Base-by-base conservation (phyloP, 2,888 invertebrate species). In the Tigriopus californicus region DNA sequence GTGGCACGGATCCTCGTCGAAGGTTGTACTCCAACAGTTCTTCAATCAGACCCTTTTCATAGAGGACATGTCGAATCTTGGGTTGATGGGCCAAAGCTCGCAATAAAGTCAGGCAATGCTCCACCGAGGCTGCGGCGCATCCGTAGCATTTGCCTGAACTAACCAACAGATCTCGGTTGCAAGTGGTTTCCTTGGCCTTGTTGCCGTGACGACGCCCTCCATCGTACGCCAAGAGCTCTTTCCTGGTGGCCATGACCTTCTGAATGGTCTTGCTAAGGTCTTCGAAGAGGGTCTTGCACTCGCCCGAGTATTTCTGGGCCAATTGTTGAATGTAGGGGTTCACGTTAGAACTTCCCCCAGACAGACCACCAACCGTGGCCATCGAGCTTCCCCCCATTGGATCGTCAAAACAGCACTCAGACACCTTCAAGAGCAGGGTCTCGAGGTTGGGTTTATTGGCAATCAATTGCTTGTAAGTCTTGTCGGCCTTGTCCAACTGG, bases 231-330 rank as follows among this genome's bases (percentile, higher is more conserved):
- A 94, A 86, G 46, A 95, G 73, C 70, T 94, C 92, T 66, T 86
- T 82, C 24, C 87, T 77, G 68, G 90, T 91, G 0, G 94, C 91
- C 63, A 91, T 75, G 22, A 94, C 91, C 69, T 87, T 83, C 76
- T 91, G 84, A 61, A 78, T 76, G 47, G 77, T 74, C 65, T 77
- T 75, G 66, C 77, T 91, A 1, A 97, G 77, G 68, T 95, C 95
- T 68, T 95, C 95, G 70, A 94, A 95, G 8, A 90, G 85, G 5
- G 83, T 82, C 70, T 89, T 89, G 69, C 92, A 94, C 67, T 97
- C 95, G 52, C 82, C 84, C 70, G 92, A 91, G 72, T 95, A 95
- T 69, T 89, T 87, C 70, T 91, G 90, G 1, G 94, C 94, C 46
- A 95, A 76, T 64, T 88, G 62, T 70, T 95, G 94, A 66, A 95